Base-by-base conservation (phyloP, 30 jellyfish, hydroid and myxozoan species). In the Mastigias papua region DNA sequence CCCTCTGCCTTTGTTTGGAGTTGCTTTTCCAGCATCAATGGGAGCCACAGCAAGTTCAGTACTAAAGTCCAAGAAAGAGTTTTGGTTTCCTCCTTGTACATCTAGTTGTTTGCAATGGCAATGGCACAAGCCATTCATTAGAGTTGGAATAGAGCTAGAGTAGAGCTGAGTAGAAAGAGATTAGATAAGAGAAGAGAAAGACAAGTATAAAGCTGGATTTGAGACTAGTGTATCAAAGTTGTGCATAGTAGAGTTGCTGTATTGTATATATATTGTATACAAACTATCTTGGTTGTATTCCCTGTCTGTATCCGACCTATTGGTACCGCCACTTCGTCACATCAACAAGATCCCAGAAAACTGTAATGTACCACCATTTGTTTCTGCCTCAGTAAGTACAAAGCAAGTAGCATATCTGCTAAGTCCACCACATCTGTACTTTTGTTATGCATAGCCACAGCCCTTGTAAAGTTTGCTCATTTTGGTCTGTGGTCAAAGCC, bases 381-480 rank as follows among this genome's bases (percentile, higher is more conserved):
- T 97, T 83, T 30, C 75, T 35, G 34, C 68, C 37, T 58, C 69
- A n/a, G 84, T 82, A 32, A 87, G 76, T 89, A 82, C 34, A 84
- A 60, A 21, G 97, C 73, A 25, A 84, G 73, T 37, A 84, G 89
- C 98, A 92, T 76, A 73, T 86, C 98, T 28, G 97, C 97, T 61
- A 92, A 74, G 77, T 92, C 95, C 28, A 86, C 97, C 37, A 97
- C 97, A n/a, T 97, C 97, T 91, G 77, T 86, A 22, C 91, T 88
- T 60, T 71, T 37, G 89, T 86, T 92, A 64, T 92, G 86, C 75
- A 66, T 67, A 32, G 31, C 35, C 34, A 92, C 84, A 25, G 86
- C 54, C 48, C 74, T 67, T 4, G 97, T 91, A 68, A 91, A 78
- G 67, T 60, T 86, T 86, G 21, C 77, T 73, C 31, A 20, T 91